Evolutionary conservation across 1,140 invertebrate species (phyloP).

Genomic region (Diorhabda sublineata): DNA sequence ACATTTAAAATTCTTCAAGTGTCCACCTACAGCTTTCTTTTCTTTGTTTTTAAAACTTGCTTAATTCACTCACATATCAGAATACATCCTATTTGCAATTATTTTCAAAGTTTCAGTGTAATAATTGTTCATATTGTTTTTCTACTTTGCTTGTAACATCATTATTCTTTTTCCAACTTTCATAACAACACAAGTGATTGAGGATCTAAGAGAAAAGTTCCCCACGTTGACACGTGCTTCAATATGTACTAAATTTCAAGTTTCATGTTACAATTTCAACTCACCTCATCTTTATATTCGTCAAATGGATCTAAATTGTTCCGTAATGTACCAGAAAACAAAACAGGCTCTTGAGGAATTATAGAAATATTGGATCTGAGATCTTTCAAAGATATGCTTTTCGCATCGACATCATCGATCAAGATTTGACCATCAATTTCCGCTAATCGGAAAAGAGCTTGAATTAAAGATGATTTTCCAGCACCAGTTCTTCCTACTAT

Average conservation of each 20-base stretch:
- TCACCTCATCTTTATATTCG: constrained; percentile 61
- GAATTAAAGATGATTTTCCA: constrained; percentile 74
- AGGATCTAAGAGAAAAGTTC: too few species aligned
- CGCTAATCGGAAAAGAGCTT: constrained; percentile 65
- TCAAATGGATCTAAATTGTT: constrained; percentile 84
- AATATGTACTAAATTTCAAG: not conserved
- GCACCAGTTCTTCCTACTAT: constrained; percentile 72
- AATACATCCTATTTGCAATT: too few species aligned
- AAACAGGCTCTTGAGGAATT: constrained; percentile 78
- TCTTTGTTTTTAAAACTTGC: too few species aligned
- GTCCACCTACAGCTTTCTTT: too few species aligned
- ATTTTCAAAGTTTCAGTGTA: too few species aligned
- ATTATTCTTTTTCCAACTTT: too few species aligned
- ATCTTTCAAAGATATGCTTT: constrained; percentile 60
- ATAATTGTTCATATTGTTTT: too few species aligned
- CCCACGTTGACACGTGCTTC: not conserved
- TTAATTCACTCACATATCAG: too few species aligned
- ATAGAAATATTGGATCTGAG: constrained; percentile 70
- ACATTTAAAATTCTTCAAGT: too few species aligned
- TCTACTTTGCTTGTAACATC: too few species aligned
- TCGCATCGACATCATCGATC: constrained; percentile 67
- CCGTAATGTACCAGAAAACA: constrained; percentile 76
- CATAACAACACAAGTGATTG: too few species aligned
- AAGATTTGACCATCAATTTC: constrained; percentile 64
- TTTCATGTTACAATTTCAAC: not conserved